Percentiles rank a stretch among this genome's conserved stretches.
phyloP scores from a whole-genome alignment of 1,140 invertebrate genomes.

The Pararge aegeria region DNA sequence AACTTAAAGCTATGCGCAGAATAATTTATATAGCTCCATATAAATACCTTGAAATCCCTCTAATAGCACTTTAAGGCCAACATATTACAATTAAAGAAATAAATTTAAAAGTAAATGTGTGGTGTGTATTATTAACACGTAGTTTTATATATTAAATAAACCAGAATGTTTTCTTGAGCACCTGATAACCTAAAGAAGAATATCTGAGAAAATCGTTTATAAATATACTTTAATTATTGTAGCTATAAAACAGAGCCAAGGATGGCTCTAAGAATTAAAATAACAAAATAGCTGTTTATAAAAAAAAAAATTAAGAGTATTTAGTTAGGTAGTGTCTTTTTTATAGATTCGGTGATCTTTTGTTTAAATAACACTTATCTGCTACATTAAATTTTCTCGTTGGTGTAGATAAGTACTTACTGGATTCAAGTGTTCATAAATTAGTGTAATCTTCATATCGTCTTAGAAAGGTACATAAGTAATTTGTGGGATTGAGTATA shows the following conservation, averaged over 20 bases:
- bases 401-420: no score
- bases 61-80: not conserved
- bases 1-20: not conserved
- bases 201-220: not conserved
- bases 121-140: no score
- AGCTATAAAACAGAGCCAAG: not conserved
- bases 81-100: not conserved
- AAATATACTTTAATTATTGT: not conserved
- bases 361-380: no score
- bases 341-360: no score
- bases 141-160: slow-evolving; percentile 5
- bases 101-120: not conserved
- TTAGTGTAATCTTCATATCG: no score
- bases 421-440: no score
- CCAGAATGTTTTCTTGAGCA: slow-evolving; percentile 6
- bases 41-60: not conserved
- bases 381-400: no score
- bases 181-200: not conserved
- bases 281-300: no score
- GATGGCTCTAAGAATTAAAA: not conserved
- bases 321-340: no score
- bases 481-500: no score
- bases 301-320: no score
- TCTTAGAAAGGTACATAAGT: no score
- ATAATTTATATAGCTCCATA: not conserved